These are phyloP conservation scores for Brachyalestes nurse DNA, from an alignment of 2,797 vertebrate genomes.

Conservation along the genomic window DNA sequence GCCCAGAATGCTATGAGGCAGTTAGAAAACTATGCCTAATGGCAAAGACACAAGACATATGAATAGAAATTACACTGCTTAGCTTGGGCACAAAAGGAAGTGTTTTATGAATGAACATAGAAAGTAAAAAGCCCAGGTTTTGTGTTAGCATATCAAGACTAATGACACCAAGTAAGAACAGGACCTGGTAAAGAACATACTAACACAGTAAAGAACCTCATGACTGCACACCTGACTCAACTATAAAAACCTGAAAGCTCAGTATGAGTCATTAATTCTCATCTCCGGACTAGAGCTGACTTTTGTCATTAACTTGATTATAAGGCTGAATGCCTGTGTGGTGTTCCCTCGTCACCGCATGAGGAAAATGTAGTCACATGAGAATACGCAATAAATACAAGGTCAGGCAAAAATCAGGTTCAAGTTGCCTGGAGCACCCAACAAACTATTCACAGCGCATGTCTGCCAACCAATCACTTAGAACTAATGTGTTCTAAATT, in stretches of 20 bases:
- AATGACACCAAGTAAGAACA: background rate
- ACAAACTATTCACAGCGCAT: background rate
- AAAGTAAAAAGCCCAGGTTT: too few relatives aligned
- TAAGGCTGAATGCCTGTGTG: too few relatives aligned
- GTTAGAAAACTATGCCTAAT: background rate
- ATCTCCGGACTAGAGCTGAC: background rate
- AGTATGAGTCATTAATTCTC: conserved; percentile 10
- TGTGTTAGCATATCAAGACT: background rate
- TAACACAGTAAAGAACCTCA: background rate
- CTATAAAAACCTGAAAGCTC: background rate
- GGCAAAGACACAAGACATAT: background rate
- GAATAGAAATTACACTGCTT: background rate
- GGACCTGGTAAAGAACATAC: background rate
- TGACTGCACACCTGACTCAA: conserved; percentile 22
- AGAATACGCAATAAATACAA: background rate
- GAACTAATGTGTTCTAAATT: background rate
- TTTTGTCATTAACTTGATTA: background rate
- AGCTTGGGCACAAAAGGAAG: background rate
- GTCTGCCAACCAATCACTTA: background rate
- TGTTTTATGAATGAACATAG: background rate
- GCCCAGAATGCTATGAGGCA: conserved; percentile 15
- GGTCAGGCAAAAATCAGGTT: background rate
- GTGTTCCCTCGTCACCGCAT: background rate
- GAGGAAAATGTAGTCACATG: background rate
- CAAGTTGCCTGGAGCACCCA: background rate